These are phyloP conservation scores for Actinia equina DNA, from an alignment of 64 coral and sea anemone species.

Conservation along the genomic window DNA sequence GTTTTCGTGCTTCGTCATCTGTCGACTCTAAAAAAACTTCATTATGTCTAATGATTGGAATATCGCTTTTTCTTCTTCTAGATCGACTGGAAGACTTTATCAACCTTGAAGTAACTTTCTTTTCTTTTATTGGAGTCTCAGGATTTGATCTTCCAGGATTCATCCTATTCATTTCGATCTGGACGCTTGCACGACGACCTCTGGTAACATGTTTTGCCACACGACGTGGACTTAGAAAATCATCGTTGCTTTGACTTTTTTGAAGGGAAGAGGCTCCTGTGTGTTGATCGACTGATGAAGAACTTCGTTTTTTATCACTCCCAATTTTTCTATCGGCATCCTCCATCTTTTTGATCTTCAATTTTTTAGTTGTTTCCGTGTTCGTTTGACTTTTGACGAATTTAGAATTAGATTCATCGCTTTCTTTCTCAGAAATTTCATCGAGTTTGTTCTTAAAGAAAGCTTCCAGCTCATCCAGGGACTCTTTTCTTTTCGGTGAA, in stretches of 20 bases:
- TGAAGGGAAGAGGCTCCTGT: background rate
- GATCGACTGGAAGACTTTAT: background rate
- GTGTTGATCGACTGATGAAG: background rate
- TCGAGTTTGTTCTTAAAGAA: conserved; percentile 5
- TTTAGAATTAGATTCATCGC: background rate
- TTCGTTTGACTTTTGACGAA: background rate
- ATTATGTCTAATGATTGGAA: background rate
- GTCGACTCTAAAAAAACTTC: background rate
- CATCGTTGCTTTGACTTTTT: background rate
- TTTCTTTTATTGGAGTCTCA: background rate
- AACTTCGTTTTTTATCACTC: background rate
- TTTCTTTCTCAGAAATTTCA: background rate
- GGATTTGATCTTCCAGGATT: background rate
- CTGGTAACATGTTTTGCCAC: background rate
- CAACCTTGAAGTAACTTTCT: background rate
- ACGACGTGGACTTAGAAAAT: background rate
- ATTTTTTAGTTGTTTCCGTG: background rate
- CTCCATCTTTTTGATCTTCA: background rate
- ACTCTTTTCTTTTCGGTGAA: background rate
- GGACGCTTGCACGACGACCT: background rate
- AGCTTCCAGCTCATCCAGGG: background rate
- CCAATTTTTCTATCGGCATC: background rate
- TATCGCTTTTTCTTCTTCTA: conserved; percentile 9
- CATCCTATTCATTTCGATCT: background rate
- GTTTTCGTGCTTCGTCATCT: background rate